Evolutionary conservation across 2,113 vertebrate species (phyloP), one percentile per base, ranked within the genome.

Genomic region (Sterrhoptilus dennistouni): DNA sequence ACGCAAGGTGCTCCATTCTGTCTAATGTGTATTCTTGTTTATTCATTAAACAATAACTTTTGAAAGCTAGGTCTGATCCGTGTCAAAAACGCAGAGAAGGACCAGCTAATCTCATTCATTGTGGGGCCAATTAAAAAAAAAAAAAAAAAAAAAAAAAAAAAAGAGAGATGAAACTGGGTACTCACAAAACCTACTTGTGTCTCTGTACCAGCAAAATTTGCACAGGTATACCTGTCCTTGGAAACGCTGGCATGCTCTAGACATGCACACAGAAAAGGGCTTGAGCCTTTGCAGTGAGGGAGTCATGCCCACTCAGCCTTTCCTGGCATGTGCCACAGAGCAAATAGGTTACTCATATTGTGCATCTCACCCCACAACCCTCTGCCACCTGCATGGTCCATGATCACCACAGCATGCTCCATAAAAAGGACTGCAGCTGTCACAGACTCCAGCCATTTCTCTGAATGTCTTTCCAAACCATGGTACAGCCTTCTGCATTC

Each of bases 301-400:
- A 54, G 15, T 36, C 0, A 0, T 35, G 28, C 38, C n/a, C 38
- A 19, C 23, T 19, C 42, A 63, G 40, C 31, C 33, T 82, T 70
- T 38, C 33, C 33, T 27, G 57, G 59, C 9, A 11, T 3, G 14
- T 40, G 24, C 47, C 64, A 59, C 47, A 38, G 31, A 44, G 8
- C 27, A 33, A 74, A 74, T 2, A 29, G 36, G 27, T 44, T 38
- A 38, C 12, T 54, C 19, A 5, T 1, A 5, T 22, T 78, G 68
- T 75, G 69, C 27, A 33, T 24, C 33, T 63, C 44, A 19, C 6
- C 52, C 38, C 17, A 35, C 53, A 83, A 7, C 10, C 4, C n/a
- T 82, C 38, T 35, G 38, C 44, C 78, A 85, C 33, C 38, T 75
- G 11, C 12, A 12, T 13, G 24, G 24, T 69, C 25, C 38, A 12